phyloP scores from a whole-genome alignment of 2,888 invertebrate genomes.

The Watsonalla cultraria region DNA sequence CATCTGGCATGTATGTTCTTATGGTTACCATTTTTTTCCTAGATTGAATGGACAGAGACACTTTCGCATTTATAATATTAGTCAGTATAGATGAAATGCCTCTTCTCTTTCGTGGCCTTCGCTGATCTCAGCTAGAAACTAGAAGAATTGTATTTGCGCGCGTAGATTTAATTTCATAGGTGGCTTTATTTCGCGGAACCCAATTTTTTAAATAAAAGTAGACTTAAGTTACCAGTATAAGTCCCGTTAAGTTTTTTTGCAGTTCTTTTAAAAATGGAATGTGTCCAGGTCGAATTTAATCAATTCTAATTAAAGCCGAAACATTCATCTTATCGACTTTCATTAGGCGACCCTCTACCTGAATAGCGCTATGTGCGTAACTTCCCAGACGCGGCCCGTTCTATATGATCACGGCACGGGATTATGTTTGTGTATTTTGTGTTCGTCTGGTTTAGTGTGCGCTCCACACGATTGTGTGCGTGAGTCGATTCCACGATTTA shows the following conservation, averaged over 20 bases:
- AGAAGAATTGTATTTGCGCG: too few species aligned
- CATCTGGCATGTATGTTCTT: too few species aligned
- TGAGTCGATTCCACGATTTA: slow-evolving; percentile 2
- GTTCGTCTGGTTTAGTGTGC: slow-evolving; percentile 12
- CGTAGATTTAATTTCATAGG: too few species aligned
- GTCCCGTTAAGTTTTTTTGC: neutral
- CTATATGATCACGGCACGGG: slow-evolving; percentile 17
- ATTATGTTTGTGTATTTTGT: slow-evolving; percentile 20
- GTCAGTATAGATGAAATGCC: too few species aligned
- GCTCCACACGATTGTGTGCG: neutral
- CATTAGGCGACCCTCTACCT: slow-evolving; percentile 55
- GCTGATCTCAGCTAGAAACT: too few species aligned
- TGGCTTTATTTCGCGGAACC: too few species aligned
- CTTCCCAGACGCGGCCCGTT: slow-evolving; percentile 35
- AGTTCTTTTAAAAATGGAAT: neutral
- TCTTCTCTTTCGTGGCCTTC: too few species aligned
- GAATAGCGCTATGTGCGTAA: slow-evolving; percentile 41
- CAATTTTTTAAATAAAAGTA: too few species aligned
- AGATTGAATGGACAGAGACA: too few species aligned
- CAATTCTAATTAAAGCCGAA: slow-evolving; percentile 56
- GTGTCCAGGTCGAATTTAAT: slow-evolving; percentile 39
- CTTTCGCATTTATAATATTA: too few species aligned
- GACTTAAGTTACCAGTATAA: too few species aligned
- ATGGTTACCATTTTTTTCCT: too few species aligned
- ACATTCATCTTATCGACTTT: slow-evolving; percentile 60